These are phyloP conservation scores for Ryuthela nishihirai DNA, from an alignment of 2,888 invertebrate species.

Conservation along the genomic window DNA sequence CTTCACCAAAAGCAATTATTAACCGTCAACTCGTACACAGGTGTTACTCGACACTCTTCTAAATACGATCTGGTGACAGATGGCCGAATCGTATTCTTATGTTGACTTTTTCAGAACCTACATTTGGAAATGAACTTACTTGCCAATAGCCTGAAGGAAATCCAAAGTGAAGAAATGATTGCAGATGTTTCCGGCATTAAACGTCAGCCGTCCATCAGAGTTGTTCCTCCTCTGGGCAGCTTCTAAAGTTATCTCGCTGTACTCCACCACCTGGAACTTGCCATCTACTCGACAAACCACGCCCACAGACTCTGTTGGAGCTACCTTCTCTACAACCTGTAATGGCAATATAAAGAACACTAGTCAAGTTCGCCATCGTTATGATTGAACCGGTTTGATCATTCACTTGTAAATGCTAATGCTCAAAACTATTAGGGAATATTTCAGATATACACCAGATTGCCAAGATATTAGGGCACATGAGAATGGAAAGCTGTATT, in stretches of 20 bases:
- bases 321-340: conserved; percentile 77
- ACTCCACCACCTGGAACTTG: conserved; percentile 86
- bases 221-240: conserved; percentile 73
- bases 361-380: no score
- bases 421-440: no score
- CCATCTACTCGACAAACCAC: conserved; percentile 92
- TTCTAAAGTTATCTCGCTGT: conserved; percentile 87
- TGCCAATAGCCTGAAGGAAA: conserved; percentile 72
- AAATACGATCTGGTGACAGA: no score
- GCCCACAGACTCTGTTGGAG: conserved; percentile 90
- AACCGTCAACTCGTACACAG: no score
- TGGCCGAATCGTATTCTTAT: no score
- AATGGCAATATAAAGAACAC: background rate
- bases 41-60: no score
- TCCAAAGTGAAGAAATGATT: conserved; percentile 92
- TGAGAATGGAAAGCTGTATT: background rate
- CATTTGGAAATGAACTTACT: no score
- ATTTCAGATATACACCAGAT: background rate
- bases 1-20: no score
- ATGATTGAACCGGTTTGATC: no score
- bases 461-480: background rate
- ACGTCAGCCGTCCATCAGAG: conserved; percentile 72
- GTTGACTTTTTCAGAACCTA: no score
- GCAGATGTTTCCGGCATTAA: conserved; percentile 95
- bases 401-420: no score